Conservation (phyloP, 92 coral and sea anemone genomes). For the Hydrozoanthus gracilis region DNA sequence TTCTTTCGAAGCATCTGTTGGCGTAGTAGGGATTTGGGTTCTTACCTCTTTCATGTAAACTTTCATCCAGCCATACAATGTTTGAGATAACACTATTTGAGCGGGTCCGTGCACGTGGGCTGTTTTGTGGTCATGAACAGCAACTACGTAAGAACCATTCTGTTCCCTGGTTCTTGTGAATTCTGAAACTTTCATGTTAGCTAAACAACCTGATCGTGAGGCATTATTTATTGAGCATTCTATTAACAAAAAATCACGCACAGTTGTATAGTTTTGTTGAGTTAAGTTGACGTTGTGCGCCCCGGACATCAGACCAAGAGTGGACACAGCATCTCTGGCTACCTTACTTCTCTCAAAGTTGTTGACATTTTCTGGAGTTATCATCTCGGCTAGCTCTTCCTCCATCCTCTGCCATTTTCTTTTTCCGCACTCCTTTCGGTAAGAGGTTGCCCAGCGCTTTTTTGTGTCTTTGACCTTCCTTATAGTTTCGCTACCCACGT, state of each 20-base stretch:
- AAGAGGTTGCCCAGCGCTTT: conserved; percentile 39
- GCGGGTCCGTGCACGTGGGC: conserved; percentile 29
- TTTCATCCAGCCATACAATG: conserved; percentile 6
- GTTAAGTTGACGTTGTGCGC: conserved; percentile 36
- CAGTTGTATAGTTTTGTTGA: conserved; percentile 18
- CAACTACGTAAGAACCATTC: conserved; percentile 15
- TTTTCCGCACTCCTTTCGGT: conserved; percentile 38
- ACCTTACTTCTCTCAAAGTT: conserved; percentile 30
- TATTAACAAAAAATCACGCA: conserved; percentile 13
- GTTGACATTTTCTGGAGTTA: conserved; percentile 32
- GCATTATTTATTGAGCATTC: conserved; percentile 25
- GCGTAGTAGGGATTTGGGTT: conserved; percentile 17
- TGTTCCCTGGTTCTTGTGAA: conserved; percentile 12
- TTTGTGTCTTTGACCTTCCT: conserved; percentile 13
- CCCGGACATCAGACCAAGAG: conserved; percentile 37
- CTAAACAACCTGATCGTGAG: conserved; percentile 3
- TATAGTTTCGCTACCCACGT: conserved; percentile 22
- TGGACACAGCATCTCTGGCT: conserved; percentile 38
- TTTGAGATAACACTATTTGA: conserved; percentile 3
- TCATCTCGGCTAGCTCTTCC: conserved; percentile 24
- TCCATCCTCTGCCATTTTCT: conserved; percentile 40
- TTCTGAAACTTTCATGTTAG: conserved; percentile 29
- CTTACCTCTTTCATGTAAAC: conserved; percentile 18
- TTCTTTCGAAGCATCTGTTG: background rate
- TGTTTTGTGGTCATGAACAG: conserved; percentile 27